These are phyloP conservation scores for Neuroscelio doddi DNA, from an alignment of 2,888 invertebrate species.

Conservation along the genomic window DNA sequence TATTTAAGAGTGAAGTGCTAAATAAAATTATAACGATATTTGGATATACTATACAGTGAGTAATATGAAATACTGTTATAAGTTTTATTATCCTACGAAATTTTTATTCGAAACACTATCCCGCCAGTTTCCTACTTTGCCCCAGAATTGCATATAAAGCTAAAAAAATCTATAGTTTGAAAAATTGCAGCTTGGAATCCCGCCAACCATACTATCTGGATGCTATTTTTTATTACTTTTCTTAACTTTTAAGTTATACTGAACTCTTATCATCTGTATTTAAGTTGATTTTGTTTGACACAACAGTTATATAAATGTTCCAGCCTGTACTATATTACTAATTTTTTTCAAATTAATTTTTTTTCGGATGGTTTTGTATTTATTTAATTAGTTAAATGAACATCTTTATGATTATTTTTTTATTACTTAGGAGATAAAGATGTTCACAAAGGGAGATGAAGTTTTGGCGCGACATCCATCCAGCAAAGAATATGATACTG, in stretches of 20 bases:
- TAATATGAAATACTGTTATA: background rate
- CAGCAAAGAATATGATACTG: slow-evolving; percentile 55
- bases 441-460: slow-evolving; percentile 60
- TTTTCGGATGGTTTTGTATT: background rate
- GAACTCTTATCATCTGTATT: background rate
- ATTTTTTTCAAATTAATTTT: background rate
- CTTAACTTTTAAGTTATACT: background rate
- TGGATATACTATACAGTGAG: background rate
- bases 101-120: slow-evolving; percentile 13
- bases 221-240: background rate
- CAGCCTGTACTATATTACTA: no score
- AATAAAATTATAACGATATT: background rate
- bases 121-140: slow-evolving; percentile 25
- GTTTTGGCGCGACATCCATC: slow-evolving; percentile 62
- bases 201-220: background rate
- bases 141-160: background rate
- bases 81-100: background rate
- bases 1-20: background rate
- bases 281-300: background rate
- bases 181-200: background rate
- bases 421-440: slow-evolving; percentile 46
- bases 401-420: slow-evolving; percentile 46
- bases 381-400: background rate
- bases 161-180: background rate
- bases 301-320: slow-evolving; percentile 5